Evolutionary conservation across 2,797 vertebrate genomes (phyloP), one percentile per base, ranked within the genome.

Genomic region (Falco berigora): DNA sequence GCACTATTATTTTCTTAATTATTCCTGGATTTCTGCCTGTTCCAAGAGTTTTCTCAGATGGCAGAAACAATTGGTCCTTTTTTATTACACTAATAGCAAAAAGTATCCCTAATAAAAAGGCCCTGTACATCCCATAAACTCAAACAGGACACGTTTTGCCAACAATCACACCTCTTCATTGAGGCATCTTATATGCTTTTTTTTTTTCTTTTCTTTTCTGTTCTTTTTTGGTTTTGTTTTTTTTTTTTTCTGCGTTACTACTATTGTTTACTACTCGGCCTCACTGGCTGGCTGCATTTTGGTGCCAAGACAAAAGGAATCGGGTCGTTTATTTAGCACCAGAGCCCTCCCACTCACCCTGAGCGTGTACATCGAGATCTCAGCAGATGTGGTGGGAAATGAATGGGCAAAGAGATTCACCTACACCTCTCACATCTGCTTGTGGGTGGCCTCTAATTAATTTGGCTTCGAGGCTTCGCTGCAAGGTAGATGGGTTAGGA

Each of bases 1-100:
- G 80, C 94, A 62, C 92, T 97, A 86, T 97, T 97, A 97, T 95
- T 97, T 96, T 95, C 96, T 97, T 97, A 97, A 98, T 97, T 97
- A 97, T 96, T 97, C 91, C 96, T 98, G 97, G 95, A 96, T 95
- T 97, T 96, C 86, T 96, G 95, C 95, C 97, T 95, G 88, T 92
- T 97, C 94, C 96, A 85, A 95, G 96, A 93, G 94, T 88, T 96
- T 90, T 96, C 94, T 98, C 96, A 96, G 92, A 97, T 90, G 96
- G 96, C 95, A 96, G 96, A 97, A 97, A 95, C 89, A 93, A 97
- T 95, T 59, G 61, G 82, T 91, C 40, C 67, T 81, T 96, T 94
- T 93, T 94, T 90, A 76, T 90, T 88, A 74, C 3, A 0, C 78
- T 92, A 93, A 96, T 59, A 91, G 94, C 95, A 94, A 92, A 96